Evolutionary conservation across 2,113 vertebrate species (phyloP).

Genomic region (Phyllostomus hastatus): DNA sequence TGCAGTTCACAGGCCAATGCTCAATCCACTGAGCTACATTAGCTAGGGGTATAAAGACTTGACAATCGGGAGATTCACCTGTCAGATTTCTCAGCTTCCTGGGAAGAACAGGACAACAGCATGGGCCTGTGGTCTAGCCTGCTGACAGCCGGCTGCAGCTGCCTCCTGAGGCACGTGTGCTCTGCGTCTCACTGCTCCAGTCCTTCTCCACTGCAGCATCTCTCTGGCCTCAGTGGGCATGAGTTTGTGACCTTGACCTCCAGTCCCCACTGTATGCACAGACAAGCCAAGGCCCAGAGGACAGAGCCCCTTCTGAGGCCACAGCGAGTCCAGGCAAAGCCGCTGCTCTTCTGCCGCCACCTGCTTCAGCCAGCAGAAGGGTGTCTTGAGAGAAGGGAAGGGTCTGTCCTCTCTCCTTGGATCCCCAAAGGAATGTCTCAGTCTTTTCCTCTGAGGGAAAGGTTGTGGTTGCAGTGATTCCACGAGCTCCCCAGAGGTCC

Average conservation of each 20-base stretch:
- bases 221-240: not conserved
- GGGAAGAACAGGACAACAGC: not conserved
- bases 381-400: not conserved
- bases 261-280: too few relatives aligned
- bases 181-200: not conserved
- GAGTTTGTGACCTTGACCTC: not conserved
- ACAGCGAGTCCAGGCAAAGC: not conserved
- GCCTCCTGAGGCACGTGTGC: not conserved
- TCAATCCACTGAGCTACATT: too few relatives aligned
- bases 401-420: not conserved
- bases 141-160: not conserved
- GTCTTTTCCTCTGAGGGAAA: not conserved
- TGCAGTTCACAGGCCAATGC: too few relatives aligned
- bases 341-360: not conserved
- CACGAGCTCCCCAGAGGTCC: not conserved
- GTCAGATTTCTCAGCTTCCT: not conserved
- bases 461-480: not conserved
- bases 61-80: not conserved
- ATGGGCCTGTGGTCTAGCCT: not conserved
- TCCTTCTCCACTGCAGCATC: not conserved
- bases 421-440: not conserved
- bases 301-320: not conserved
- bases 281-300: not conserved
- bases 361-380: not conserved
- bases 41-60: not conserved